Evolutionary conservation across 1,140 invertebrate species (phyloP), one percentile per base, ranked within the genome.

Genomic region (Achroia grisella): DNA sequence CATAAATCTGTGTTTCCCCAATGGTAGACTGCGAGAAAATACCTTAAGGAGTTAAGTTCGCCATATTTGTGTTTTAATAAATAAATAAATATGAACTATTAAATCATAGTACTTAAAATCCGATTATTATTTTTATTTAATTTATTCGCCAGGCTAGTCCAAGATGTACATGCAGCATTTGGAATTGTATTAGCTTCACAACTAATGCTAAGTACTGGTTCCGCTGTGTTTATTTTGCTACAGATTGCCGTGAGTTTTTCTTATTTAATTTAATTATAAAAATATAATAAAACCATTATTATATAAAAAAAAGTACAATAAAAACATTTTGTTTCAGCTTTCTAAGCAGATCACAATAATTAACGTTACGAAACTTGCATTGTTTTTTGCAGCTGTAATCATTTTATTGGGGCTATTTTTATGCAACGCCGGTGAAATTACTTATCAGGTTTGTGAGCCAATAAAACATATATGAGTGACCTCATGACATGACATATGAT

Each of bases 401-500:
- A 75, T 77, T 28, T 47, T 80, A 27, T 45, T 80, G 33, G 73
- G 55, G 2, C 45, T 75, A n/a, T 73, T 68, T 52, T 57, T 80
- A 15, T 80, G 76, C 51, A 80, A 77, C 39, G 65, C 61, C 73
- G 50, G 76, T 10, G 76, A 77, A 59, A 80, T 80, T 13, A 75
- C 73, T 5, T 69, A 77, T 48, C 65, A 80, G 70, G 75, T 79
- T 46, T 39, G 34, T 42, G 12, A 23, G 6, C 6, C 2, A 3
- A 23, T 23, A 23, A 23, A 23, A 23, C 2, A 23, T 3, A 23
- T 3, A 23, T 6, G 6, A 3, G 17, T 2, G 17, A 23, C 17
- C 17, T 3, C 2, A 3, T n/a, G n/a, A n/a, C n/a, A n/a, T n/a
- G n/a, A n/a, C n/a, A n/a, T n/a, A n/a, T n/a, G n/a, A n/a, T n/a